Evolutionary conservation across 2,888 invertebrate genomes (phyloP), one percentile per base, ranked within the genome.

Genomic region (Clunio marinus): DNA sequence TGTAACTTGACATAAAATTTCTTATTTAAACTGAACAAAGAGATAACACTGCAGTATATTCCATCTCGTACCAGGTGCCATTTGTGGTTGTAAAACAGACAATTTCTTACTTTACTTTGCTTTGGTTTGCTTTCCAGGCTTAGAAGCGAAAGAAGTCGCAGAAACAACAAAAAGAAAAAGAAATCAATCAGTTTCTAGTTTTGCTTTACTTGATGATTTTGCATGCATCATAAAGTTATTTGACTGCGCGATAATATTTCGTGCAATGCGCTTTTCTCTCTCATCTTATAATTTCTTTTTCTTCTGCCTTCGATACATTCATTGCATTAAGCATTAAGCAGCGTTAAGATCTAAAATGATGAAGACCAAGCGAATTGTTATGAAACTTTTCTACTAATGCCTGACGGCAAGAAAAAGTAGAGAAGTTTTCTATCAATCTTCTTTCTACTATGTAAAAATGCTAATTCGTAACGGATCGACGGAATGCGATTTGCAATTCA

Each of bases 31-130:
- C 32, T 7, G 57, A 57, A 27, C 22, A 57, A 22, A 24, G 57
- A 57, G 25, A 55, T 5, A 55, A 17, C 17, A 55, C 17, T 55
- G 55, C 4, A 45, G 5, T 45, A 27, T 32, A 35, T 66, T 25
- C 55, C 28, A 17, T 13, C 37, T 55, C 55, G 66, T 66, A 66
- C 66, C 66, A 66, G 66, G 66, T 66, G 66, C 66, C 66, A 66
- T 66, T 66, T 55, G 55, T 55, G 66, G 25, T 24, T 28, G 13
- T n/a, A 25, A 13, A 25, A 25, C 57, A 57, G 57, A 55, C 55
- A 27, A 22, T 51, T 51, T 17, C 17, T 17, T 17, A 32, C 51
- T 7, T 22, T 32, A 15, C 5, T 55, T 55, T 7, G 55, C 55
- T 17, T 55, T 5, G 55, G 10, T 8, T 32, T 13, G 45, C 45